Percentiles rank a stretch among this genome's conserved stretches.
Conservation (phyloP, 2,888 invertebrate genomes). For the Chrysolina oricalcia region DNA sequence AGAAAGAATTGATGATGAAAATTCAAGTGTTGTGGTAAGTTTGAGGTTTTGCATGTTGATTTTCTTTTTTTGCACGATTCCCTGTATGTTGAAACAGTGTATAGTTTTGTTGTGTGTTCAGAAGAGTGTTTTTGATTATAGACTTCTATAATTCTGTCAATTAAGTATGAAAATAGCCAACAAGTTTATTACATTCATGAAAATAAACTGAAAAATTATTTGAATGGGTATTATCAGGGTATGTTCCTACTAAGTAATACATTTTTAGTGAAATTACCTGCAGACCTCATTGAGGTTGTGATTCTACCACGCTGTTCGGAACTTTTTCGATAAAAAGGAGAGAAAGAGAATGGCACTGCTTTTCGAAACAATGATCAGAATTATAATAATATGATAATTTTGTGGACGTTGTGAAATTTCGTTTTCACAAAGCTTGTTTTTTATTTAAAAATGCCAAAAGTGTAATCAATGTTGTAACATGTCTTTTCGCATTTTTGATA, state of each 20-base stretch:
- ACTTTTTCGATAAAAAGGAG: conserved; percentile 21
- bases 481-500: conserved; percentile 3
- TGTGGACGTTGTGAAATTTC: too few relatives aligned
- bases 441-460: conserved; percentile 24
- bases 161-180: conserved; percentile 23
- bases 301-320: conserved; percentile 22
- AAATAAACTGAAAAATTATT: conserved; percentile 21
- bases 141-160: conserved; percentile 24
- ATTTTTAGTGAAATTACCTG: too few relatives aligned
- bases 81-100: too few relatives aligned
- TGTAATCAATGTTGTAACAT: neutral
- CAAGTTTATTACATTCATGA: conserved; percentile 23
- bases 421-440: neutral
- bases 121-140: conserved; percentile 21
- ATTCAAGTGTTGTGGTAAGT: conserved; percentile 18
- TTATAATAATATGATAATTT: conserved; percentile 7
- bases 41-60: conserved; percentile 15
- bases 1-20: too few relatives aligned
- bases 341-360: neutral
- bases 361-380: neutral
- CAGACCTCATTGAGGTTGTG: too few relatives aligned
- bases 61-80: too few relatives aligned
- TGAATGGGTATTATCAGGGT: conserved; percentile 20
- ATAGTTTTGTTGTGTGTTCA: conserved; percentile 9
- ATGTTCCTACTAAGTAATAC: conserved; percentile 6